Percentiles rank a stretch among this genome's conserved stretches.
phyloP scores from a whole-genome alignment of 2,797 vertebrate genomes.

The Babyrousa celebensis region DNA sequence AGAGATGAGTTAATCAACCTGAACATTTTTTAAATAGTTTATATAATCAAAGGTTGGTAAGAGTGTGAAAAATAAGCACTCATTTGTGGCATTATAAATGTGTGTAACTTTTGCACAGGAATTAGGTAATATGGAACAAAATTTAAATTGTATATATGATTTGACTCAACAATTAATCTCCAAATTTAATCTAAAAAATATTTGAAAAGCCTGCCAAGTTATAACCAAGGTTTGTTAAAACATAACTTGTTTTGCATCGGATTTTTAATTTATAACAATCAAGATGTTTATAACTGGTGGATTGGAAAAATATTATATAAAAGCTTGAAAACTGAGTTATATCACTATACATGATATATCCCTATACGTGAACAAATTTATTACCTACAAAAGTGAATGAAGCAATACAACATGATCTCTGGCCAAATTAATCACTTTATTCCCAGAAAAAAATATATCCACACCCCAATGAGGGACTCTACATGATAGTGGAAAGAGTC shows the following conservation, averaged over 20 bases:
- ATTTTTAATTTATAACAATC: neutral
- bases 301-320: neutral
- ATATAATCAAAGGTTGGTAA: neutral
- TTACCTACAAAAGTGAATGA: neutral
- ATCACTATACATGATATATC: neutral
- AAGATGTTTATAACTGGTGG: neutral
- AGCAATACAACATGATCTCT: neutral
- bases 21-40: conserved; percentile 48
- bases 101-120: neutral
- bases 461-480: neutral
- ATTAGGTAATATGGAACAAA: neutral
- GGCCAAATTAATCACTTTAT: neutral
- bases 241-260: neutral
- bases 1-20: neutral
- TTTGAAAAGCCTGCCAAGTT: neutral
- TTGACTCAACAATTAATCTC: conserved; percentile 34
- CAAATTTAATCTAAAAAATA: conserved; percentile 38
- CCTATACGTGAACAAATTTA: neutral
- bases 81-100: neutral
- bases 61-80: neutral
- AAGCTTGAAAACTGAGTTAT: neutral
- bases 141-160: neutral
- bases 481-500: neutral
- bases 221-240: neutral
- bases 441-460: neutral